Conservation (phyloP, 2,888 invertebrate genomes). For the Adineta ricciae region DNA sequence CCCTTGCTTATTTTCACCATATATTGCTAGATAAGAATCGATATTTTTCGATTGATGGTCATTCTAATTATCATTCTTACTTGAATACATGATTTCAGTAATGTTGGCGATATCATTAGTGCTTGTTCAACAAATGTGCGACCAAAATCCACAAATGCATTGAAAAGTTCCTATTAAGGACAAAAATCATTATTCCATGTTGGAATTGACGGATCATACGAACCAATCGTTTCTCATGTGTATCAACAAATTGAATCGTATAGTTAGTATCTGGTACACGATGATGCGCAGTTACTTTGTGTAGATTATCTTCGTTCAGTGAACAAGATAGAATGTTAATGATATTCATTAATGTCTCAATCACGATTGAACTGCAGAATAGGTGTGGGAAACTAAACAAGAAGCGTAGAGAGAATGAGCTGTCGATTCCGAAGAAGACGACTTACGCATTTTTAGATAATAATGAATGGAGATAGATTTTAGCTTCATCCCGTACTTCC, state of each 20-base stretch:
- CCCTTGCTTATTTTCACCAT: not conserved
- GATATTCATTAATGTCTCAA: conserved; percentile 90
- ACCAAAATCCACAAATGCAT: conserved; percentile 5
- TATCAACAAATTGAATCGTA: conserved; percentile 18
- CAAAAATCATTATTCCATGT: not conserved
- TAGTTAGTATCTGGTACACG: not conserved
- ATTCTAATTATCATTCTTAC: not conserved
- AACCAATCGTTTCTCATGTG: conserved; percentile 17
- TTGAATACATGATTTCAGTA: conserved; percentile 18
- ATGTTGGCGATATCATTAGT: conserved; percentile 1
- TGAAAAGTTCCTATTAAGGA: not conserved
- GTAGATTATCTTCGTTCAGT: conserved; percentile 64
- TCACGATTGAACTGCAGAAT: conserved; percentile 75
- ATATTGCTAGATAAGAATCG: not conserved
- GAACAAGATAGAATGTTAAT: conserved; percentile 79
- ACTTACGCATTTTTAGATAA: conserved; percentile 79
- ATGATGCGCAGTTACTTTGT: conserved; percentile 41
- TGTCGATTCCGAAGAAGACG: conserved; percentile 45
- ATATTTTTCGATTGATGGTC: not conserved
- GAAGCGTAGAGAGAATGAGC: too few relatives aligned
- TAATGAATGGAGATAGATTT: conserved; percentile 75
- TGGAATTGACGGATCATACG: not conserved
- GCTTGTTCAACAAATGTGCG: conserved; percentile 17
- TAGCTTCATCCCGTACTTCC: conserved; percentile 80
- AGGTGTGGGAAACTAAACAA: conserved; percentile 73